Conservation (phyloP, 2,797 vertebrate species). For the Chelonia mydas region DNA sequence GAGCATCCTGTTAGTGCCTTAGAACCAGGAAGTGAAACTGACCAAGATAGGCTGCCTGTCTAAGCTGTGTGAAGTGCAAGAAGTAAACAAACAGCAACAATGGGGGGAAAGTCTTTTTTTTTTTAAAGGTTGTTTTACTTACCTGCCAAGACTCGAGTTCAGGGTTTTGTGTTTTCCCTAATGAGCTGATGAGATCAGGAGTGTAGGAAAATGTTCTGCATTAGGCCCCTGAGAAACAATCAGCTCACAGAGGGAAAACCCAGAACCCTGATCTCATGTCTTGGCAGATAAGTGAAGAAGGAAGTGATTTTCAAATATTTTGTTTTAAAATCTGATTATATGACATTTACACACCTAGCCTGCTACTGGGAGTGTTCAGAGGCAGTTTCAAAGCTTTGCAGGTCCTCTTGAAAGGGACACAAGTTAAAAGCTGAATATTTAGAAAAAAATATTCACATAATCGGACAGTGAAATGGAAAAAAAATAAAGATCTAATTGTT, state of each 20-base stretch:
- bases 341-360: neutral
- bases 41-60: neutral
- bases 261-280: neutral
- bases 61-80: neutral
- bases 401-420: neutral
- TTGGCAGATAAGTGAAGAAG: neutral
- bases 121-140: neutral
- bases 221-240: neutral
- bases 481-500: neutral
- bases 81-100: neutral
- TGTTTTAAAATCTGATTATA: neutral
- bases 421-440: neutral
- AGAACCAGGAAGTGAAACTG: neutral
- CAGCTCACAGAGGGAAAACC: neutral
- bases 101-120: neutral
- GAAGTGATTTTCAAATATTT: neutral
- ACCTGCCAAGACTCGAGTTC: neutral
- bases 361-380: neutral
- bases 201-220: neutral
- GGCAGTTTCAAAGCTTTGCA: neutral
- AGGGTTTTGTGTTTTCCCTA: neutral
- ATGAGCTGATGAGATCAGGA: neutral
- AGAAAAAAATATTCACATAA: neutral
- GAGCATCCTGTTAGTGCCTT: accelerated
- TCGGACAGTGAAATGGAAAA: neutral